Percentiles rank a stretch among this genome's conserved stretches.
phyloP scores from a whole-genome alignment of 2,888 invertebrate species.

The Thymelicus sylvestris region DNA sequence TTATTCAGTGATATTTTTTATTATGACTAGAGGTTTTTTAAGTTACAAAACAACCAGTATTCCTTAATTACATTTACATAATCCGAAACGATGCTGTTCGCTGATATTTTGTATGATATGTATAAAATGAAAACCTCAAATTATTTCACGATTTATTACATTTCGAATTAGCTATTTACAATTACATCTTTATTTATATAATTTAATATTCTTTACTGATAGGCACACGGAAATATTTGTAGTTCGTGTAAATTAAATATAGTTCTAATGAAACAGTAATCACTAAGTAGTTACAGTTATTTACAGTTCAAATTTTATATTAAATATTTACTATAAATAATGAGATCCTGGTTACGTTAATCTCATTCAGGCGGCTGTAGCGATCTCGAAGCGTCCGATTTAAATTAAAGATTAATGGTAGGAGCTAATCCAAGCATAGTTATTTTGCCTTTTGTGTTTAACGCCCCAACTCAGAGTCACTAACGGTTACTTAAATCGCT shows the following conservation, averaged over 20 bases:
- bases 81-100: conserved; percentile 62
- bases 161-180: conserved; percentile 49
- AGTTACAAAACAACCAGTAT: conserved; percentile 85
- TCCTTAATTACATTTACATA: conserved; percentile 68
- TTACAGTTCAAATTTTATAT: conserved; percentile 61
- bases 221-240: conserved; percentile 75
- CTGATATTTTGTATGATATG: conserved; percentile 77
- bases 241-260: conserved; percentile 59
- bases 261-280: conserved; percentile 53
- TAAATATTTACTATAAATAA: conserved; percentile 74
- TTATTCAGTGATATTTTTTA: conserved; percentile 82
- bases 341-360: conserved; percentile 81
- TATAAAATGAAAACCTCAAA: conserved; percentile 81
- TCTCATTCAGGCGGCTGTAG: conserved; percentile 61
- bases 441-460: not conserved
- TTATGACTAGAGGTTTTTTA: conserved; percentile 89
- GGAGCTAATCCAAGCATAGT: not conserved
- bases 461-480: no score
- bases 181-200: conserved; percentile 53
- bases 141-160: conserved; percentile 50
- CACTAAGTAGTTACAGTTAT: conserved; percentile 63
- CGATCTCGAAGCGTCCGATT: conserved; percentile 24
- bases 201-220: conserved; percentile 58
- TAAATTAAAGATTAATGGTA: conserved; percentile 3
- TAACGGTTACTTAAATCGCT: no score